Base-by-base conservation (phyloP, 2,113 vertebrate species). In the Leiothrix lutea region DNA sequence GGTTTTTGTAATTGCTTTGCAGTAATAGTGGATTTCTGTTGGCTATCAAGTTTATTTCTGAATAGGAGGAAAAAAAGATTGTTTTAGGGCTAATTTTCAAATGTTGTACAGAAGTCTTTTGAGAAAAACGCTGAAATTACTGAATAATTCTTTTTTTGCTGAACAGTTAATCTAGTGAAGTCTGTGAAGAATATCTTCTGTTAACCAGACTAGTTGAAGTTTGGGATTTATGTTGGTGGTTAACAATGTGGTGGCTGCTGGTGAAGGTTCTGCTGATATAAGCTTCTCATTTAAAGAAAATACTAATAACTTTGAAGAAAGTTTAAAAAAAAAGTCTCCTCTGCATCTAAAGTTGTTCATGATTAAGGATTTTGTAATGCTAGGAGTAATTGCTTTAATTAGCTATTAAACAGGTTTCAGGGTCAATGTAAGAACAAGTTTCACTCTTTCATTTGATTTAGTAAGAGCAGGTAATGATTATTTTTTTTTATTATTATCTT, bases 371-470 rank as follows among this genome's bases (percentile, higher is more conserved):
- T 56, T 35, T 97, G 98, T 98, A 98, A 96, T 97, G 97, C 98
- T 97, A 98, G 97, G 98, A 99, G 97, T 99, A 99, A 98, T 99
- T 99, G 98, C 97, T 98, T 98, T 99, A 99, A 99, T 99, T 99
- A 99, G 98, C 98, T 98, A 98, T 99, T 98, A 98, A 99, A 98
- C 98, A 98, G 98, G 94, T 98, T 99, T 99, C 97, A 98, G 99
- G 98, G 98, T 99, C 98, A 99, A 96, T 98, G 97, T 98, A 98
- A 98, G 98, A 98, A 98, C 98, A 98, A 97, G 98, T 98, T 98
- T 98, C 97, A 96, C 91, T 96, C 92, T 95, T 98, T 97, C 97
- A 97, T 98, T 98, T 99, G 98, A 99, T 99, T 99, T 99, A 99
- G 97, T 97, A 97, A 97, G 97, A 97, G 96, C 97, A 98, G 98